Percentiles rank a stretch among this genome's conserved stretches.
phyloP scores from a whole-genome alignment of 2,797 vertebrate species.

The Fundulus diaphanus region DNA sequence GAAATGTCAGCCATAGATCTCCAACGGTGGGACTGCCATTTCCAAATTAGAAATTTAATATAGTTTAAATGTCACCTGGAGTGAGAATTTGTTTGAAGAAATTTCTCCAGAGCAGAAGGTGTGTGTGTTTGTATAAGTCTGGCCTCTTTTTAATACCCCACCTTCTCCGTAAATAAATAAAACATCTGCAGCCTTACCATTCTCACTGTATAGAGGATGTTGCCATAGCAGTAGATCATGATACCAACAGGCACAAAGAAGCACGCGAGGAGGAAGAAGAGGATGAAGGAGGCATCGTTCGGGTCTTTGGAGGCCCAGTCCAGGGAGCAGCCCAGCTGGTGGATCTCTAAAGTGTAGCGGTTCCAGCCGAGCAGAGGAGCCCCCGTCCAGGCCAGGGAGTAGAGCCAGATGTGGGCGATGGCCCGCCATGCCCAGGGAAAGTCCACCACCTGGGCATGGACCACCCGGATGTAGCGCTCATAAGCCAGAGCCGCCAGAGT shows the following conservation, averaged over 20 bases:
- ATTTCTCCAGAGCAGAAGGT: neutral
- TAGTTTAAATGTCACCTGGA: neutral
- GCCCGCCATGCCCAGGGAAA: constrained; percentile 92
- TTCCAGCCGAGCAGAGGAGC: constrained; percentile 94
- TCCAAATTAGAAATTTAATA: neutral
- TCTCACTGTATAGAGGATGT: constrained; percentile 90
- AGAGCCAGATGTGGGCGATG: constrained; percentile 93
- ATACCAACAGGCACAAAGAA: constrained; percentile 89
- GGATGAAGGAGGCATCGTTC: constrained; percentile 89
- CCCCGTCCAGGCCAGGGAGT: constrained; percentile 91
- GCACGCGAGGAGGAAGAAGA: constrained; percentile 92
- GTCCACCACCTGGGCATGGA: constrained; percentile 90
- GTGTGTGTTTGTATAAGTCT: neutral
- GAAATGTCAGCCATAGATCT: neutral
- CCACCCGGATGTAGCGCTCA: constrained; percentile 91
- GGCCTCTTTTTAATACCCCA: constrained; percentile 6
- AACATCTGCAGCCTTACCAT: constrained; percentile 83
- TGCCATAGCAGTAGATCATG: constrained; percentile 93
- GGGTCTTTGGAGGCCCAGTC: constrained; percentile 92
- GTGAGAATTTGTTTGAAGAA: neutral
- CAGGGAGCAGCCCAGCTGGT: constrained; percentile 89
- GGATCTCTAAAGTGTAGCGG: constrained; percentile 91
- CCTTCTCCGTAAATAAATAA: neutral
- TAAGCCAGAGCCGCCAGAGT: constrained; percentile 91
- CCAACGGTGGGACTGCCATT: neutral